Percentiles rank a stretch among this genome's conserved stretches.
Conservation (phyloP, 2,797 vertebrate species). For the Aldrovandia affinis region DNA sequence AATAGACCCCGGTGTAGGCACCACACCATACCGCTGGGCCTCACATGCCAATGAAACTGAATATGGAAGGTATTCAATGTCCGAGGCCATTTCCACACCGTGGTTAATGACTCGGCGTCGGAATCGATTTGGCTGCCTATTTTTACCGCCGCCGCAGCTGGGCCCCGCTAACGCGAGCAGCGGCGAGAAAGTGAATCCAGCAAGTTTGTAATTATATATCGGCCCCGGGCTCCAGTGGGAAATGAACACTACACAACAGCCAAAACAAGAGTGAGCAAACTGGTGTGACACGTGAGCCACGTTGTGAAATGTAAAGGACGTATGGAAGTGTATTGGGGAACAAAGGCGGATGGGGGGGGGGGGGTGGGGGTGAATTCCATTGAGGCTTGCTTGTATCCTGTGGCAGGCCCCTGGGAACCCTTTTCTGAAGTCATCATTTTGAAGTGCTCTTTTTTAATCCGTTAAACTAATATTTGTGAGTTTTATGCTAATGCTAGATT, state of each 20-base stretch:
- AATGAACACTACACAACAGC: background rate
- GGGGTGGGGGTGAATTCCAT: background rate
- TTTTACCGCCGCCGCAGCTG: constrained; percentile 4
- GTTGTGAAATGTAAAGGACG: background rate
- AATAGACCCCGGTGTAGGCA: background rate
- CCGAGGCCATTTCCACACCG: background rate
- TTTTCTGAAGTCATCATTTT: background rate
- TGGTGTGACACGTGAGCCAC: background rate
- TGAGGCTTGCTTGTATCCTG: background rate
- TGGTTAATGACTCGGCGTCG: background rate
- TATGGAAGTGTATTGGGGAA: background rate
- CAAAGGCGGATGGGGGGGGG: background rate
- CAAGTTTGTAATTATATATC: background rate
- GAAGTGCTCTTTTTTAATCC: background rate
- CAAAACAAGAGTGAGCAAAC: background rate
- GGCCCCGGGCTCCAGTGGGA: background rate
- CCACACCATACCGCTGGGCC: background rate
- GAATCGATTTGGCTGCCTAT: constrained; percentile 8
- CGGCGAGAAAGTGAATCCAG: constrained; percentile 11
- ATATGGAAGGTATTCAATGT: constrained; percentile 14
- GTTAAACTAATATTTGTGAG: background rate
- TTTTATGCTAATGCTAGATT: background rate
- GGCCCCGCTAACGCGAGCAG: background rate
- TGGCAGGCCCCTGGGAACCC: background rate
- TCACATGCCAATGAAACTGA: constrained; percentile 3